phyloP scores from a whole-genome alignment of 2,888 invertebrate genomes.

The Lampropteryx suffumata region DNA sequence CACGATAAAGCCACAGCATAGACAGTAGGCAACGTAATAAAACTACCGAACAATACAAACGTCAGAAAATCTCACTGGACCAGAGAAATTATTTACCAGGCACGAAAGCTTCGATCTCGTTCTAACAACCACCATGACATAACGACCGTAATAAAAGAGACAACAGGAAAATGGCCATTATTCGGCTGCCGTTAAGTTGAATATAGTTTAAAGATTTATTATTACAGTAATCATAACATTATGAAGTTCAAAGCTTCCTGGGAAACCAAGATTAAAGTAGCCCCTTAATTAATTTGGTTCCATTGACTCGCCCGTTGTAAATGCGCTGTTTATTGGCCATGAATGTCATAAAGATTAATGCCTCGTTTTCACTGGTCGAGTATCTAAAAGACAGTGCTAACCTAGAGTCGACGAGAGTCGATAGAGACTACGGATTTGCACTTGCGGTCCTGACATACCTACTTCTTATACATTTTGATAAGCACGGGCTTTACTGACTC shows the following conservation, averaged over 20 bases:
- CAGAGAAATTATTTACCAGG: conserved; percentile 2
- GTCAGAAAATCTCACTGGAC: conserved; percentile 3
- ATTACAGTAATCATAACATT: neutral
- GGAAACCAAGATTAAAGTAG: conserved; percentile 2
- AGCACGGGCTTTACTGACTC: too few species aligned
- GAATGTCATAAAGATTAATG: conserved; percentile 15
- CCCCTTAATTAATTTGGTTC: conserved; percentile 23
- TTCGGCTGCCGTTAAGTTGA: too few species aligned
- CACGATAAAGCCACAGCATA: conserved; percentile 1
- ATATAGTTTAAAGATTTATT: too few species aligned
- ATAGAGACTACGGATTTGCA: too few species aligned
- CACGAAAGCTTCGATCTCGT: neutral
- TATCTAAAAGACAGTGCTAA: neutral
- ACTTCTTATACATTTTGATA: too few species aligned
- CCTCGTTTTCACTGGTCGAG: conserved; percentile 5
- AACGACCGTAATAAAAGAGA: neutral
- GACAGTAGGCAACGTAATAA: conserved; percentile 4
- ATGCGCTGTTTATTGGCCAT: conserved; percentile 16
- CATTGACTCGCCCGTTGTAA: conserved; percentile 16
- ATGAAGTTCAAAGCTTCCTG: neutral
- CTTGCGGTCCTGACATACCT: too few species aligned
- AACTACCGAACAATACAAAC: conserved; percentile 14
- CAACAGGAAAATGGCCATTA: too few species aligned
- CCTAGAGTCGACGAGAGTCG: too few species aligned
- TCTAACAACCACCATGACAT: neutral